phyloP scores from a whole-genome alignment of 2,113 vertebrate species.

The Hippocampus barbouri region DNA sequence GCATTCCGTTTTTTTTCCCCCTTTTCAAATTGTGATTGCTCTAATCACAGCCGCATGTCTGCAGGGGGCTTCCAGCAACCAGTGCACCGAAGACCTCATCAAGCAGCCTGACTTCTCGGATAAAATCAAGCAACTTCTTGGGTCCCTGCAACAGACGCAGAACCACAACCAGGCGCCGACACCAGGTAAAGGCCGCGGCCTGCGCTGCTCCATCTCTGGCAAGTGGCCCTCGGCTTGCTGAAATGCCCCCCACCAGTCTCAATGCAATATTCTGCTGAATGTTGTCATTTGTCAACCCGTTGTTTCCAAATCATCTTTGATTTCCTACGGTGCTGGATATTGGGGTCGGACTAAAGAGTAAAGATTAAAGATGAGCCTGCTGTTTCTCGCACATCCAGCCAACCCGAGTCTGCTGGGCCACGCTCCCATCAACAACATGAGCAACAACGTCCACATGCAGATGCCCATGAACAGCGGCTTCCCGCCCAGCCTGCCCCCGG shows the following conservation, averaged over 20 bases:
- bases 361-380: no score
- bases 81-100: conserved; percentile 86
- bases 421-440: conserved; percentile 72
- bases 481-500: conserved; percentile 76
- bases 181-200: conserved; percentile 52
- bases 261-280: no score
- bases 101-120: conserved; percentile 90
- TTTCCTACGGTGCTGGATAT: no score
- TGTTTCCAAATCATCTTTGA: no score
- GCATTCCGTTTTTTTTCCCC: no score
- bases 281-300: no score
- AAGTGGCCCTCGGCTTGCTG: no score
- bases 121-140: conserved; percentile 88
- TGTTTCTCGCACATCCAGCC: conserved; percentile 50
- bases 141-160: conserved; percentile 77
- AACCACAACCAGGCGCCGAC: conserved; percentile 64
- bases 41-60: neutral
- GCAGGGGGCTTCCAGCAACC: conserved; percentile 80
- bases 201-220: neutral
- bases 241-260: no score
- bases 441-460: conserved; percentile 65
- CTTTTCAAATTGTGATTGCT: neutral
- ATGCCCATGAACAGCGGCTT: conserved; percentile 86
- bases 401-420: conserved; percentile 79
- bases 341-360: no score